phyloP scores from a whole-genome alignment of 2,888 invertebrate species.

The Labia minor region DNA sequence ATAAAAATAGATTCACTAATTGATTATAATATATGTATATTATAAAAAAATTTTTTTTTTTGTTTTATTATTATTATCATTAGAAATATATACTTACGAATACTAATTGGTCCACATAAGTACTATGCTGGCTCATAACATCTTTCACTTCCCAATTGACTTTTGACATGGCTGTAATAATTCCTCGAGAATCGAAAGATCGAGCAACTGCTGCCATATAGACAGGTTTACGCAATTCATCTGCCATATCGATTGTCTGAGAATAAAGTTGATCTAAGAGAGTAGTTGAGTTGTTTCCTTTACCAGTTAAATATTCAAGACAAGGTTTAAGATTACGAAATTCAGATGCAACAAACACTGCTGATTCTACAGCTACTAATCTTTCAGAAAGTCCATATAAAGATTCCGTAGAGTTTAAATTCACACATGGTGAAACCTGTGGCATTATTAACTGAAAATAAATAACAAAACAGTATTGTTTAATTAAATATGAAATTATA shows the following conservation, averaged over 20 bases:
- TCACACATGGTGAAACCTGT: conserved; percentile 51
- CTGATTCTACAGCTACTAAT: conserved; percentile 85
- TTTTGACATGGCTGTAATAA: conserved; percentile 75
- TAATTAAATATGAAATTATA: too few species aligned
- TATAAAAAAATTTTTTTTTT: too few species aligned
- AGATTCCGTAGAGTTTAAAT: conserved; percentile 55
- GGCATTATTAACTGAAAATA: conserved; percentile 40
- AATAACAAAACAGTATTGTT: not conserved
- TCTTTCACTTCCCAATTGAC: conserved; percentile 93
- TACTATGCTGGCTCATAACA: conserved; percentile 87
- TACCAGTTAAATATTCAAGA: conserved; percentile 68
- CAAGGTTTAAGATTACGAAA: conserved; percentile 74
- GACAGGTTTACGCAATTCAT: conserved; percentile 69
- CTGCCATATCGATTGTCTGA: conserved; percentile 58
- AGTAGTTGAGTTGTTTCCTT: conserved; percentile 50
- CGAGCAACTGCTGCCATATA: conserved; percentile 77
- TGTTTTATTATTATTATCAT: too few species aligned
- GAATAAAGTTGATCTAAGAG: conserved; percentile 60
- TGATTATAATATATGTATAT: too few species aligned
- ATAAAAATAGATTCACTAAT: too few species aligned
- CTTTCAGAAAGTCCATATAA: conserved; percentile 76
- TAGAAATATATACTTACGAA: conserved; percentile 39
- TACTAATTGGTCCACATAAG: conserved; percentile 70
- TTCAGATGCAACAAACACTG: conserved; percentile 80
- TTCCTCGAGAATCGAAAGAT: conserved; percentile 63